A percentile compares a stretch with the other conserved stretches of the same genome.
phyloP scores from a whole-genome alignment of 2,888 invertebrate genomes.

The Palloptera scutellata region DNA sequence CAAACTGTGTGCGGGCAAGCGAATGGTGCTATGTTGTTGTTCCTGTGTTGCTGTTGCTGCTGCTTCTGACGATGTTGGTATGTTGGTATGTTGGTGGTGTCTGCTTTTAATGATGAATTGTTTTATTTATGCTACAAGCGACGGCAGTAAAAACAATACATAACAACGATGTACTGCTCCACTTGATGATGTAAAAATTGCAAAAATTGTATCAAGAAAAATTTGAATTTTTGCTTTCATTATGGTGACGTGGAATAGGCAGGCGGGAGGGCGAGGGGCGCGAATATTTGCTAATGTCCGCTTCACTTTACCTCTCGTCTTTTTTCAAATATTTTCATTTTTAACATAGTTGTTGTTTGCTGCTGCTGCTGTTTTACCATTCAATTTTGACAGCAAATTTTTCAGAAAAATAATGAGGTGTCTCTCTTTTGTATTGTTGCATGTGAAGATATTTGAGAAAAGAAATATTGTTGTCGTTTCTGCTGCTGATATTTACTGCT shows the following conservation, averaged over 20 bases:
- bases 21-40: not conserved
- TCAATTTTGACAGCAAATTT: constrained; percentile 41
- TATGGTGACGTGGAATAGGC: constrained; percentile 28
- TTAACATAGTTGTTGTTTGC: constrained; percentile 4
- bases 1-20: too few relatives aligned
- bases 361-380: constrained; percentile 14
- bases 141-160: too few relatives aligned
- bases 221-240: constrained; percentile 57
- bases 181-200: constrained; percentile 45
- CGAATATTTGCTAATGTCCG: constrained; percentile 47
- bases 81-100: constrained; percentile 10
- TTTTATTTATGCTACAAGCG: constrained; percentile 23
- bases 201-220: constrained; percentile 56
- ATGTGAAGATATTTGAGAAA: constrained; percentile 1
- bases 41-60: constrained; percentile 6
- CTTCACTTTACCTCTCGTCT: constrained; percentile 29
- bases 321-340: constrained; percentile 40
- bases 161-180: not conserved
- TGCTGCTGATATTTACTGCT: not conserved
- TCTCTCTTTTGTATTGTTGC: constrained; percentile 38
- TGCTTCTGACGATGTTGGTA: not conserved
- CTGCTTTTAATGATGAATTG: constrained; percentile 28
- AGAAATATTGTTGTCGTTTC: constrained; percentile 5
- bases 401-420: constrained; percentile 55
- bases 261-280: constrained; percentile 18